A percentile compares a stretch with the other conserved stretches of the same genome.
Evolutionary conservation across 2,888 invertebrate species (phyloP).

Genomic region (Latrodectus elegans): DNA sequence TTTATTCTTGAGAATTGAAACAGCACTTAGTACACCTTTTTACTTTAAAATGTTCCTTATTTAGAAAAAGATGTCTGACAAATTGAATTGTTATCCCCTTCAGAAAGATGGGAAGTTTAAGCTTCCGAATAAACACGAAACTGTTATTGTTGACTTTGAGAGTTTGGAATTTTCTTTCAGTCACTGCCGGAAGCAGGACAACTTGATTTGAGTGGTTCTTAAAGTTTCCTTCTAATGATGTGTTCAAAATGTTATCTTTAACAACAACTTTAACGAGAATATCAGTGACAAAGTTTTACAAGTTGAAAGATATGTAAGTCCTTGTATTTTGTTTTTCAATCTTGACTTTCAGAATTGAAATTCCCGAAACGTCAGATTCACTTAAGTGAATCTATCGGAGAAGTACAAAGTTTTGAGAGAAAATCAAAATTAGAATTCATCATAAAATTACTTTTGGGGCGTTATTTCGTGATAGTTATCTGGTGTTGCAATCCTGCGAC

Average conservation of each 20-base stretch:
- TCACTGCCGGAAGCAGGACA: not conserved
- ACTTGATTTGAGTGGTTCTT: not conserved
- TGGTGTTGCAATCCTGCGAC: too few species aligned
- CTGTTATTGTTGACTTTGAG: not conserved
- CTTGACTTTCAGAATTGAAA: too few species aligned
- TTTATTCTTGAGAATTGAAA: too few species aligned
- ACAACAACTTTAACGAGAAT: not conserved
- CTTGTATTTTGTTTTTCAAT: not conserved
- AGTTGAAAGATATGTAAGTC: not conserved
- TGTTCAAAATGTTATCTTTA: not conserved
- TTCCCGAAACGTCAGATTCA: too few species aligned
- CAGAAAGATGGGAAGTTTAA: not conserved
- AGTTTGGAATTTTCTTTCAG: not conserved
- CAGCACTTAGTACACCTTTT: not conserved
- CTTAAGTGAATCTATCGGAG: too few species aligned
- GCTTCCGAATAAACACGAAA: not conserved
- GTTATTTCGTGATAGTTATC: too few species aligned
- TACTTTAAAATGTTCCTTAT: not conserved
- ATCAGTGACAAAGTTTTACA: not conserved
- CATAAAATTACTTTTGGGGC: too few species aligned
- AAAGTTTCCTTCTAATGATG: constrained; percentile 3
- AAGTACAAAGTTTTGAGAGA: too few species aligned
- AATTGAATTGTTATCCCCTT: not conserved
- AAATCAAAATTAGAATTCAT: too few species aligned
- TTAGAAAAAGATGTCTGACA: not conserved